These are phyloP conservation scores for Trachops cirrhosus DNA, from an alignment of 2,797 vertebrate species.

Conservation along the genomic window DNA sequence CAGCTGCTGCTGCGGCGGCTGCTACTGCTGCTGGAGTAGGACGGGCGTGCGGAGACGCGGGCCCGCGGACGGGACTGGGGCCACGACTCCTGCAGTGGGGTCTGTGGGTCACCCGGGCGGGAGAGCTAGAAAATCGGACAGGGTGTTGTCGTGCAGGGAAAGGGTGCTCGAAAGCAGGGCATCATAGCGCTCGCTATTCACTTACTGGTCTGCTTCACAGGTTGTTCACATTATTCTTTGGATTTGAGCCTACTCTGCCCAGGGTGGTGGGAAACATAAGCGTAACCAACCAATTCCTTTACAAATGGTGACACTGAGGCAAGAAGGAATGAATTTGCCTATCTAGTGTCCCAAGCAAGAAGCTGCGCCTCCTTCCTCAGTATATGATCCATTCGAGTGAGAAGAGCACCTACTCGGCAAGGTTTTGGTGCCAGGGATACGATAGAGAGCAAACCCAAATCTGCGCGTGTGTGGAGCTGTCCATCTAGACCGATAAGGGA, in stretches of 20 bases:
- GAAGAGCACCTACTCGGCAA: neutral
- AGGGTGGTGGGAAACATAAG: neutral
- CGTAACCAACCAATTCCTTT: neutral
- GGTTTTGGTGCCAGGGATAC: neutral
- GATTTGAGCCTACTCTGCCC: neutral
- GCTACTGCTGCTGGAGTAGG: neutral
- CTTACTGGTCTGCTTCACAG: neutral
- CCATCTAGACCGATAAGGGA: neutral
- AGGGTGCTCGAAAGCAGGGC: neutral
- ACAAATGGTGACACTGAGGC: neutral
- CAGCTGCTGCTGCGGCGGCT: neutral
- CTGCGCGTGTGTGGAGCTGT: neutral
- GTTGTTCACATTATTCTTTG: neutral
- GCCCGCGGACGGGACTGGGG: neutral
- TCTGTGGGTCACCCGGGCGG: neutral
- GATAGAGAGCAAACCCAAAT: neutral
- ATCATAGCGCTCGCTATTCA: rapidly evolving
- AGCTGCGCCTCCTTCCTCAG: neutral
- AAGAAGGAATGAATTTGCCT: neutral
- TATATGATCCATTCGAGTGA: neutral
- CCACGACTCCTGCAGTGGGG: neutral
- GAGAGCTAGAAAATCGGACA: neutral
- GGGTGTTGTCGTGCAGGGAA: neutral
- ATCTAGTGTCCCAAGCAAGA: neutral
- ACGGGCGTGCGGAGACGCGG: neutral